Base-by-base conservation (phyloP, 1,140 invertebrate species). In the Arctopsyche grandis region DNA sequence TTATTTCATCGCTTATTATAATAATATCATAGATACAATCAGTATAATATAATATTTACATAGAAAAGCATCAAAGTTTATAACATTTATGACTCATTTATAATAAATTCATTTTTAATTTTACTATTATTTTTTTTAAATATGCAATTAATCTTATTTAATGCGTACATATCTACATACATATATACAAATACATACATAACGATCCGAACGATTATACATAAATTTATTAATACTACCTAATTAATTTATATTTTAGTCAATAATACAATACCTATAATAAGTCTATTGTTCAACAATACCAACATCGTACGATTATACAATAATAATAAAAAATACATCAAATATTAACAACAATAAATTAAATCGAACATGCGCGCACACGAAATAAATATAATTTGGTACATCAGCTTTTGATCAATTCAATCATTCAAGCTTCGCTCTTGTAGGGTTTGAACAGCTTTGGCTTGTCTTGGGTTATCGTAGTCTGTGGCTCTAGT, bases 381-480 rank as follows among this genome's bases (percentile, higher is more conserved):
- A 60, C 19, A 9, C 7, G 7, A 38, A 60, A 60, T 19, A 19
- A 60, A 60, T 19, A 60, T 60, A 19, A 60, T 19, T 19, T 16
- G n/a, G 56, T 60, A 19, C 21, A 19, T 19, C 7, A 60, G 16
- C 16, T 19, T 60, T 66, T 38, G 12, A 43, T n/a, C n/a, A 29
- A 70, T 70, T 70, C 5, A 1, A 38, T 5, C 29, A n/a, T n/a
- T 84, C 89, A 90, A 71, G 86, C 86, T 84, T 93, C 92, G 79
- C 89, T 91, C 84, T 92, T 93, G 84, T 93, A 93, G 0, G 92
- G 92, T 83, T 93, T 91, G 82, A 93, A 93, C 14, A 93, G 84
- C 84, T 93, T 93, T 0, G 91, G 91, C 80, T 90, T 88, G 89
- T 89, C 19, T 76, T 80, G 63, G 19, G 81, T n/a, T 0, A 87